Conservation (phyloP, 2,797 vertebrate species). For the Acanthis flammea region DNA sequence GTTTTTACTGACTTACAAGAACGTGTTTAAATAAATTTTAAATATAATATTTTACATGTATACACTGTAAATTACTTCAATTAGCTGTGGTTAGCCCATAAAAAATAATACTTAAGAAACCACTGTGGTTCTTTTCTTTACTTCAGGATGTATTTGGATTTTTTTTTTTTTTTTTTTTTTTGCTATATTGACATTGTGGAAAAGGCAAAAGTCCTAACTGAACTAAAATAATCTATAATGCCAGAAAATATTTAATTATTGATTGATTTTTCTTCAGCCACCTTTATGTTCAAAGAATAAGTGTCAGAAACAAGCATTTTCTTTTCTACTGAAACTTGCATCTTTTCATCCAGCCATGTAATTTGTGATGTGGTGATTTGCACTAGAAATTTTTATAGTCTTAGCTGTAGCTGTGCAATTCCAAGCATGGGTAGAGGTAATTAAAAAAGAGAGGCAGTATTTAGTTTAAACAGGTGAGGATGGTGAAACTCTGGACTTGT, state of each 20-base stretch:
- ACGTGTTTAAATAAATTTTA: neutral
- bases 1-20: neutral
- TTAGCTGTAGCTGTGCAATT: neutral
- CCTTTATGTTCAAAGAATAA: neutral
- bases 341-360: neutral
- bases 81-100: neutral
- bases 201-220: neutral
- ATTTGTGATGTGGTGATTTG: neutral
- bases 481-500: neutral
- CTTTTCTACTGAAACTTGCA: neutral
- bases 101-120: neutral
- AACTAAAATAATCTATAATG: neutral
- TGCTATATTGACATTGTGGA: neutral
- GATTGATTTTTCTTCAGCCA: neutral
- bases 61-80: neutral
- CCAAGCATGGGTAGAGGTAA: neutral
- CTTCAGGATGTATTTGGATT: neutral
- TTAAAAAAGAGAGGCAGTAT: neutral
- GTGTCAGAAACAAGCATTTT: neutral
- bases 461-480: neutral
- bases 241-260: neutral
- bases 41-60: neutral
- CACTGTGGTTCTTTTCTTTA: neutral
- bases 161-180: neutral
- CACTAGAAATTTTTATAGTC: neutral